A percentile compares a stretch with the other conserved stretches of the same genome.
Conservation (phyloP, 1,140 invertebrate species). For the Temnothorax longispinosus region DNA sequence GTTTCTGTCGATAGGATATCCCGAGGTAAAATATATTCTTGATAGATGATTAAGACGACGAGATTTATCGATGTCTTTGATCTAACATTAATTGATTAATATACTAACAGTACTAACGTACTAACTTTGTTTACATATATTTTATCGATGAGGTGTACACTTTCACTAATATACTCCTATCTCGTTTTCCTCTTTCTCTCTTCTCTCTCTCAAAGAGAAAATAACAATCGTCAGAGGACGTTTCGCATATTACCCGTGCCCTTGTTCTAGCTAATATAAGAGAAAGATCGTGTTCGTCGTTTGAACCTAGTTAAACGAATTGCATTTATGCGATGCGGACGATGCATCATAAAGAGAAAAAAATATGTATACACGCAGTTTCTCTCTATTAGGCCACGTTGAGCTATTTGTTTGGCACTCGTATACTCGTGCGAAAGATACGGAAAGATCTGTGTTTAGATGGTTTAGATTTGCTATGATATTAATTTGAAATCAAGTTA, state of each 20-base stretch:
- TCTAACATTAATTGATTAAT: conserved; percentile 20
- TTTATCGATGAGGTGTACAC: not conserved
- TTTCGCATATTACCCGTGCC: conserved; percentile 25
- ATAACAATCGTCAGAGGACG: conserved; percentile 27
- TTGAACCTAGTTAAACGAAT: conserved; percentile 58
- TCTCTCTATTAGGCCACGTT: conserved; percentile 5
- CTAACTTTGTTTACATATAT: conserved; percentile 18
- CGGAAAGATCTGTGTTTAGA: not conserved
- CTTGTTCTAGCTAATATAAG: conserved; percentile 17
- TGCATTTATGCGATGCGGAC: not conserved
- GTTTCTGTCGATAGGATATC: not conserved
- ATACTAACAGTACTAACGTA: conserved; percentile 6
- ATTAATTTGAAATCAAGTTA: not conserved
- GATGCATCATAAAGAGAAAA: not conserved
- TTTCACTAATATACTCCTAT: conserved; percentile 1
- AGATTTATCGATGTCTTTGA: not conserved
- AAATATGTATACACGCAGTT: not conserved
- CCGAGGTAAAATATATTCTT: not conserved
- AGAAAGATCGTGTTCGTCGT: conserved; percentile 46
- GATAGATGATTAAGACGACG: not conserved
- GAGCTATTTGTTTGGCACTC: conserved; percentile 8
- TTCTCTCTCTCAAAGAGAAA: not conserved
- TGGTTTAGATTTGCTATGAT: not conserved
- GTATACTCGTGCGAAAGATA: not conserved
- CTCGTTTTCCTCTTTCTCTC: conserved; percentile 11